phyloP scores from a whole-genome alignment of 2,888 invertebrate genomes.

The Protula sp. region DNA sequence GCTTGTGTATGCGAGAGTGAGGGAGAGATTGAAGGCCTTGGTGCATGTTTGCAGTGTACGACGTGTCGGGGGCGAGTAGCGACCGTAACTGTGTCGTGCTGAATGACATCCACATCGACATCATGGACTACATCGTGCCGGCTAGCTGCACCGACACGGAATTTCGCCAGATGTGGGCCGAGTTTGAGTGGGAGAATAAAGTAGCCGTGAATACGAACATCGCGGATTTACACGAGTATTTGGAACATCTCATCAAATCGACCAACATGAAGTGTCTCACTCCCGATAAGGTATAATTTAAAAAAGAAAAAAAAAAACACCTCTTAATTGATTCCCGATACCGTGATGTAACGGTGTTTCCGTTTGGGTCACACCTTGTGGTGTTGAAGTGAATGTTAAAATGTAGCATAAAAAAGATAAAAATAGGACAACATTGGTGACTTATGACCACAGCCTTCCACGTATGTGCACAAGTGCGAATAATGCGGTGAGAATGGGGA shows the following conservation, averaged over 20 bases:
- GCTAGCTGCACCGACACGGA: conserved; percentile 90
- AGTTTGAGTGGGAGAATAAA: conserved; percentile 99
- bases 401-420: no score
- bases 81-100: conserved; percentile 96
- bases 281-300: conserved; percentile 71
- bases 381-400: no score
- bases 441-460: no score
- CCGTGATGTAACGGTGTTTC: no score
- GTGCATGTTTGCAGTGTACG: conserved; percentile 86
- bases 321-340: no score
- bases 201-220: conserved; percentile 86
- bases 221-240: conserved; percentile 85
- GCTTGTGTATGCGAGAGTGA: no score
- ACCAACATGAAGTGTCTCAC: conserved; percentile 99
- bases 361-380: no score
- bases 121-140: conserved; percentile 85
- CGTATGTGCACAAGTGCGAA: no score
- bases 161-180: conserved; percentile 99
- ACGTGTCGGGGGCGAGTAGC: conserved; percentile 84
- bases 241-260: conserved; percentile 82
- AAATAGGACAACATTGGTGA: no score
- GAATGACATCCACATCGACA: conserved; percentile 98
- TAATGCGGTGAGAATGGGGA: no score
- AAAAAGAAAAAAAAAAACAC: no score
- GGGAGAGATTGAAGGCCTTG: no score